Conservation (phyloP, 92 coral and sea anemone genomes). For the Porites evermanni region DNA sequence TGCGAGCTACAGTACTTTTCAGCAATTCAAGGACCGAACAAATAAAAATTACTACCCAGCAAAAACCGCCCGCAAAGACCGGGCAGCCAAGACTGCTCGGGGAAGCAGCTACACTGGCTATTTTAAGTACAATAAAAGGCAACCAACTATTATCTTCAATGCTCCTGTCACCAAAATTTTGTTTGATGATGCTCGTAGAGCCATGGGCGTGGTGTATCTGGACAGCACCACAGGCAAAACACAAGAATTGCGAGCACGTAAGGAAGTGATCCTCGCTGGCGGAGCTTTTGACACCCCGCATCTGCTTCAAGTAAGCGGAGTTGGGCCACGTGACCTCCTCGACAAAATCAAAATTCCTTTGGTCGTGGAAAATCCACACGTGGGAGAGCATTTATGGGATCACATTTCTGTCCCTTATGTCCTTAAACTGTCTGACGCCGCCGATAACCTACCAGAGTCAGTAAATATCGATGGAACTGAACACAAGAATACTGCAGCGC, state of each 20-base stretch:
- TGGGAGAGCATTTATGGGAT: constrained; percentile 60
- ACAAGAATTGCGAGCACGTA: constrained; percentile 38
- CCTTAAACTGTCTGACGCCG: constrained; percentile 44
- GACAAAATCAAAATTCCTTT: constrained; percentile 23
- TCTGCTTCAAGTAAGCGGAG: constrained; percentile 60
- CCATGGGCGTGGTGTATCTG: constrained; percentile 43
- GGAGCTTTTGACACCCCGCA: constrained; percentile 65
- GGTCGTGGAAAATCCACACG: constrained; percentile 43
- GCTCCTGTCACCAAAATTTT: constrained; percentile 48
- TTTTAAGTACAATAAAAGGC: constrained; percentile 12
- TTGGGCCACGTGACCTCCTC: constrained; percentile 48
- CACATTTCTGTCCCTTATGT: constrained; percentile 65
- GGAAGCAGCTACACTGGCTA: constrained; percentile 66
- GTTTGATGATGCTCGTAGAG: constrained; percentile 29
- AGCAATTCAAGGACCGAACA: constrained; percentile 51
- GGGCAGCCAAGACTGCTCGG: constrained; percentile 55
- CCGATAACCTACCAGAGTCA: constrained; percentile 20
- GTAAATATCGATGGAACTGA: constrained; percentile 49
- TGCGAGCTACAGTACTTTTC: constrained; percentile 56
- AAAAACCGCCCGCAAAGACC: constrained; percentile 28
- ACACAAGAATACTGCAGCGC: constrained; percentile 15
- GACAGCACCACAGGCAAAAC: constrained; percentile 51
- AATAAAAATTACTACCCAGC: constrained; percentile 16
- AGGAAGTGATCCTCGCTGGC: constrained; percentile 46
- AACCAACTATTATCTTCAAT: constrained; percentile 29